Conservation (phyloP, 2,797 vertebrate genomes). For the Cyclopterus lumpus region DNA sequence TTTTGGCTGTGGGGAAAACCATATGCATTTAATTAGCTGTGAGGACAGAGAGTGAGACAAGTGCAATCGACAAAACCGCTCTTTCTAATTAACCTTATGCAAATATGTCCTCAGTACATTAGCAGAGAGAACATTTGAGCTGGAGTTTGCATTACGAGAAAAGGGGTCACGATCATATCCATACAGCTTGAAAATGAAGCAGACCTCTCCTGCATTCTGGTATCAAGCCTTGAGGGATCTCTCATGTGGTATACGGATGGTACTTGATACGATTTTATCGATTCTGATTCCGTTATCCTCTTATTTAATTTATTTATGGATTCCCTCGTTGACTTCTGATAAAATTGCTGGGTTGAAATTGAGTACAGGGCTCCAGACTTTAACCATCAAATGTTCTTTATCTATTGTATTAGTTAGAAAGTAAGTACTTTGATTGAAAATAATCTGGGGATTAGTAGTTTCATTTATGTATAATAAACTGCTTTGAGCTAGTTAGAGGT, state of each 20-base stretch:
- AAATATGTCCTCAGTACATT: constrained; percentile 42
- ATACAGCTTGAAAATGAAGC: constrained; percentile 7
- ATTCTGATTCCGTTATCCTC: neutral
- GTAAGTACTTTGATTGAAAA: neutral
- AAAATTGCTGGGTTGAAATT: neutral
- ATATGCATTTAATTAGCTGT: constrained; percentile 53
- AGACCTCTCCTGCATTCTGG: neutral
- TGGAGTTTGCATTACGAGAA: constrained; percentile 12
- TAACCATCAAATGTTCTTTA: neutral
- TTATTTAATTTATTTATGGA: neutral
- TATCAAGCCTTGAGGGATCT: neutral
- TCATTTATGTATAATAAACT: neutral
- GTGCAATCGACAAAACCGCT: constrained; percentile 37
- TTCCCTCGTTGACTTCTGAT: neutral
- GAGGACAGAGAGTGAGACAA: constrained; percentile 34
- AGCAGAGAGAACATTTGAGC: constrained; percentile 25
- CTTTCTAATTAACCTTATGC: constrained; percentile 66
- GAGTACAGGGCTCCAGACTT: neutral
- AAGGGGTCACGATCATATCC: neutral
- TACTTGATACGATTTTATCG: neutral
- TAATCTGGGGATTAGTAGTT: neutral
- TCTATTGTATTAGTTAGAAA: neutral
- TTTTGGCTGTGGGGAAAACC: constrained; percentile 45
- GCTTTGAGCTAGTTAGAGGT: no score
- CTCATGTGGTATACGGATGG: neutral